Base-by-base conservation (phyloP, 2,888 invertebrate genomes). In the Dastarcus helophoroides region DNA sequence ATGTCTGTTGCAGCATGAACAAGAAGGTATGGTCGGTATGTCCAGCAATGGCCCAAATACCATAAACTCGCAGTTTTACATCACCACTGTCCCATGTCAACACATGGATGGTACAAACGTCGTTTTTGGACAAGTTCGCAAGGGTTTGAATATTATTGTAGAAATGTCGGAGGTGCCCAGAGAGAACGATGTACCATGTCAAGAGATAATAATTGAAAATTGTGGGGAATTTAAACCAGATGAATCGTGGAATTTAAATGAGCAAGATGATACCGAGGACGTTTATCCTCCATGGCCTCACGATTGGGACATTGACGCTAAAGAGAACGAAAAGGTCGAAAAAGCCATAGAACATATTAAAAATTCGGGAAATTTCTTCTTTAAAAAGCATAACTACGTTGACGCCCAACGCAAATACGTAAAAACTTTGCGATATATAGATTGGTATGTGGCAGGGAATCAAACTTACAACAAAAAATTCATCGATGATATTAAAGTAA, bases 31-130 rank as follows among this genome's bases (percentile, higher is more conserved):
- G 1, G 64, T 86, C 1, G 82, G 82, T 46, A 82, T 83, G 81
- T 78, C 79, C 46, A 95, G 80, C 62, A 77, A 68, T 56, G 91
- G 77, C 29, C 73, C 74, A 8, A 69, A 95, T 57, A 83, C 88
- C 5, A 29, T 33, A 3, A 85, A 83, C 41, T 94, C 94, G 0
- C 97, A 97, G 63, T 97, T 97, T 64, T 88, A 93, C 54, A 83
- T 95, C 35, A 82, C 85, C 1, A 74, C 78, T 1, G 76, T 73
- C 2, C 71, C 75, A 2, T 82, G 84, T 48, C 63, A 71, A 1
- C 88, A 89, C 53, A 63, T 90, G 25, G 80, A 90, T 56, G 77
- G 73, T 3, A 76, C 69, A 9, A 85, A 90, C 57, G 86, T 89
- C 2, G 84, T 78, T 13, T 83, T 86, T 51, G 90, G 89, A 0